Conservation (phyloP, 2,888 invertebrate species). For the Buathra laborator region DNA sequence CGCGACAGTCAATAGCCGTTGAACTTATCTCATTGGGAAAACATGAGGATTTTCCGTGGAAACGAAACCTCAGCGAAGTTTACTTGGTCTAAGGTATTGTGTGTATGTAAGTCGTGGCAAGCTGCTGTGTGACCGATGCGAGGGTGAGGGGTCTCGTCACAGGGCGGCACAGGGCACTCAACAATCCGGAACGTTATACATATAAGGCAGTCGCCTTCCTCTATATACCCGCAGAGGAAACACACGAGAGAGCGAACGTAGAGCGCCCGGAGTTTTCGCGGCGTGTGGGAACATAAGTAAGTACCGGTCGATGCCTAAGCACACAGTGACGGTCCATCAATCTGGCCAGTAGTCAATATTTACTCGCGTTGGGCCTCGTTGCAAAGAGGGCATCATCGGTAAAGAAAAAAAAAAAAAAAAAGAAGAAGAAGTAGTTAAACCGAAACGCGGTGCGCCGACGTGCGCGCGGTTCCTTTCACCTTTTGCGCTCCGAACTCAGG, state of each 20-base stretch:
- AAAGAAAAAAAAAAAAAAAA: constrained; percentile 74
- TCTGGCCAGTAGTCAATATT: constrained; percentile 84
- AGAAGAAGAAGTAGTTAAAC: neutral
- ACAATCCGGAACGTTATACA: constrained; percentile 51
- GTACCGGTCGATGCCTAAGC: constrained; percentile 76
- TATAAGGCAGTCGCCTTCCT: constrained; percentile 40
- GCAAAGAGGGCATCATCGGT: constrained; percentile 84
- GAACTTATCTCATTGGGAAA: constrained; percentile 64
- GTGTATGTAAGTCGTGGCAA: constrained; percentile 47
- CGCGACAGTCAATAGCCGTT: constrained; percentile 10
- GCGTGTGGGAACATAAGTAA: constrained; percentile 75
- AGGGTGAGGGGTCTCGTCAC: constrained; percentile 63
- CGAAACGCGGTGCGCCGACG: constrained; percentile 53
- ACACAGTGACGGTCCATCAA: constrained; percentile 83
- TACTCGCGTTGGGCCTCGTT: constrained; percentile 83
- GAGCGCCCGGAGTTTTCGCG: constrained; percentile 24
- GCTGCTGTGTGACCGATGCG: constrained; percentile 49
- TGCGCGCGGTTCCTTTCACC: constrained; percentile 79
- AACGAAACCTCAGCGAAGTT: constrained; percentile 30
- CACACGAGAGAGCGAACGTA: constrained; percentile 44
- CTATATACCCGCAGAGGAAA: constrained; percentile 17
- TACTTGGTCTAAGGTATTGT: constrained; percentile 30
- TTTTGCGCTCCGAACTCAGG: constrained; percentile 76
- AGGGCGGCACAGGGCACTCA: constrained; percentile 46
- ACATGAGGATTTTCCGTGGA: constrained; percentile 59